Evolutionary conservation across 1,140 invertebrate genomes (phyloP).

Genomic region (Caerostris darwini): DNA sequence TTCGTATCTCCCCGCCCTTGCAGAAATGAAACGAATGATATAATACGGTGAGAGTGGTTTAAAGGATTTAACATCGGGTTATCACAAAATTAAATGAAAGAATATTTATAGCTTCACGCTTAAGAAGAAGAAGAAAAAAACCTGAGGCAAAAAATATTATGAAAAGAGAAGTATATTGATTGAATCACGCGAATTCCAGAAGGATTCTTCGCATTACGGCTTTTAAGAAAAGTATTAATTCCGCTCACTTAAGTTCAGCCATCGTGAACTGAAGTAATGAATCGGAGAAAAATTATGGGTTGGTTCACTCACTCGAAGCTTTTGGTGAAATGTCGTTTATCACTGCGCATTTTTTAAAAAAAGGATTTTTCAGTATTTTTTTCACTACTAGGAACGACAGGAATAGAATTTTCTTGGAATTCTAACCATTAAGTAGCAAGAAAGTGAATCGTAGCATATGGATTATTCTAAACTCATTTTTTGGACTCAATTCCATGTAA

Average conservation of each 20-base stretch:
- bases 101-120: constrained; percentile 13
- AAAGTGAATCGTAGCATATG: neutral
- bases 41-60: neutral
- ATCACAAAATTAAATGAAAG: constrained; percentile 44
- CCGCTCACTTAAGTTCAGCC: constrained; percentile 46
- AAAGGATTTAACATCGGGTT: constrained; percentile 37
- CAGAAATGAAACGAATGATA: neutral
- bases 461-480: neutral
- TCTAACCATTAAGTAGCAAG: neutral
- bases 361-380: neutral
- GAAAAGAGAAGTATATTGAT: constrained; percentile 40
- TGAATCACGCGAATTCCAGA: constrained; percentile 46
- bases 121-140: neutral
- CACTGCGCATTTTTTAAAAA: neutral
- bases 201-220: constrained; percentile 28
- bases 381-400: neutral
- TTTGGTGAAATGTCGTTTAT: constrained; percentile 54
- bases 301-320: constrained; percentile 11
- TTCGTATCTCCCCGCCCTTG: neutral
- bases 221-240: constrained; percentile 72
- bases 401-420: neutral
- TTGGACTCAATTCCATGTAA: neutral
- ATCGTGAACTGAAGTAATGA: constrained; percentile 44
- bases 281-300: constrained; percentile 60
- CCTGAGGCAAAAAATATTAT: neutral